Percentiles rank a stretch among this genome's conserved stretches.
phyloP scores from a whole-genome alignment of 2,797 vertebrate genomes.

The Pelodytes ibericus region DNA sequence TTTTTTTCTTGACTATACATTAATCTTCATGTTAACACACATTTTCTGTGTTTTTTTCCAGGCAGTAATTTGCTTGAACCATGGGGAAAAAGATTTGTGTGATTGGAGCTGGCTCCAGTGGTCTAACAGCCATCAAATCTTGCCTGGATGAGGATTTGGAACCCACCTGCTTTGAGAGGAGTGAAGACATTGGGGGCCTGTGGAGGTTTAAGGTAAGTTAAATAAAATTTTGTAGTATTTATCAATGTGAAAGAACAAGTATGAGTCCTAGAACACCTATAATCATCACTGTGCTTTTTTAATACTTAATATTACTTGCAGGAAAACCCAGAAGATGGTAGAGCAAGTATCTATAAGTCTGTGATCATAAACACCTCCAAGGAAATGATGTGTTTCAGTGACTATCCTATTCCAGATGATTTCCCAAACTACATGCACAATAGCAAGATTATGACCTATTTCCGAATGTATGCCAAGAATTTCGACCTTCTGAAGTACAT shows the following conservation, averaged over 20 bases:
- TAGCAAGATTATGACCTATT: slow-evolving; percentile 80
- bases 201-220: slow-evolving; percentile 85
- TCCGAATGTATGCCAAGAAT: slow-evolving; percentile 78
- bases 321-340: slow-evolving; percentile 74
- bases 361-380: slow-evolving; percentile 89
- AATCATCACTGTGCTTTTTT: background rate
- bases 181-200: slow-evolving; percentile 83
- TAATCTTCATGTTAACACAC: background rate
- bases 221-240: background rate
- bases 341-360: slow-evolving; percentile 82
- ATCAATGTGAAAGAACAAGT: too few relatives aligned
- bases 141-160: slow-evolving; percentile 85
- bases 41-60: background rate
- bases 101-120: slow-evolving; percentile 80
- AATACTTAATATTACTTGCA: slow-evolving; percentile 53
- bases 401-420: slow-evolving; percentile 84
- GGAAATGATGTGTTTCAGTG: slow-evolving; percentile 94
- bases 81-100: slow-evolving; percentile 73
- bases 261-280: too few relatives aligned
- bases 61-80: background rate
- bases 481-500: slow-evolving; percentile 81
- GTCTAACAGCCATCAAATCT: slow-evolving; percentile 79
- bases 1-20: background rate
- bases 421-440: slow-evolving; percentile 90
- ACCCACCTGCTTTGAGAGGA: slow-evolving; percentile 86